A percentile compares a stretch with the other conserved stretches of the same genome.
Evolutionary conservation across 2,888 invertebrate genomes (phyloP).

Genomic region (Lycocerus yunnanus): DNA sequence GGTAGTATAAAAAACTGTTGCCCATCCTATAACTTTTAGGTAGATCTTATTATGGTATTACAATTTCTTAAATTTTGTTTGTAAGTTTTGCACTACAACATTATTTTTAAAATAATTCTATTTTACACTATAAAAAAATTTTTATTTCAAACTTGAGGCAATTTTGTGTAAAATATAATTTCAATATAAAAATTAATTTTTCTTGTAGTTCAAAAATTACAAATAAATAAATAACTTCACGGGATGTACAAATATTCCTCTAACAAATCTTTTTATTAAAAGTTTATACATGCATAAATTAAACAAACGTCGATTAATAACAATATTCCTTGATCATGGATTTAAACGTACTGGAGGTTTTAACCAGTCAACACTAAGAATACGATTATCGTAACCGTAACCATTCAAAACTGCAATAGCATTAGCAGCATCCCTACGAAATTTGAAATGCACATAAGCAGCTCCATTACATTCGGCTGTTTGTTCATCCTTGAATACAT

Average conservation of each 20-base stretch:
- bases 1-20: too few relatives aligned
- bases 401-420: conserved; percentile 91
- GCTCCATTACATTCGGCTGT: conserved; percentile 93
- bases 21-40: too few relatives aligned
- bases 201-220: background rate
- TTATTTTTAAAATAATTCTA: too few relatives aligned
- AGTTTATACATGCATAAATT: background rate
- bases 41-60: too few relatives aligned
- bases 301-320: background rate
- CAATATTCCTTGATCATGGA: background rate
- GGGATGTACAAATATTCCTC: too few relatives aligned
- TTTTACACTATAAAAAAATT: too few relatives aligned
- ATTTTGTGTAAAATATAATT: too few relatives aligned
- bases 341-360: conserved; percentile 63
- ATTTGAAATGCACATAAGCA: conserved; percentile 97
- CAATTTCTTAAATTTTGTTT: too few relatives aligned
- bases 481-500: conserved; percentile 91
- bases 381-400: conserved; percentile 96
- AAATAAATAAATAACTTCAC: too few relatives aligned
- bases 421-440: conserved; percentile 85
- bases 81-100: too few relatives aligned
- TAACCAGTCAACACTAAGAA: conserved; percentile 98
- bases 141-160: too few relatives aligned
- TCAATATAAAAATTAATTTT: too few relatives aligned
- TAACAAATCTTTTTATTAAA: background rate